These are phyloP conservation scores for Pelosia muscerda DNA, from an alignment of 2,888 invertebrate species.

Conservation along the genomic window DNA sequence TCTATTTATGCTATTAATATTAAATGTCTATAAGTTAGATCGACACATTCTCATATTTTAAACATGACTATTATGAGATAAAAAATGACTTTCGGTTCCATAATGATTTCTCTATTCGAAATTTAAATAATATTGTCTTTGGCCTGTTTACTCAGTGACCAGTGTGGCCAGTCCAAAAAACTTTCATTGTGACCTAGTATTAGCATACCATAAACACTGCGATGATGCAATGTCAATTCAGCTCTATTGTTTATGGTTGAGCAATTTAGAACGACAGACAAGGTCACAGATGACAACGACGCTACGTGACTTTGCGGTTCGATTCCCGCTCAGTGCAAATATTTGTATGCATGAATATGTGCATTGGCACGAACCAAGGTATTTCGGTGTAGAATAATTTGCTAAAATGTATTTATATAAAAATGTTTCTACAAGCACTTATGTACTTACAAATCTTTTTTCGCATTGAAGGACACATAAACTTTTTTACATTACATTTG, in stretches of 20 bases:
- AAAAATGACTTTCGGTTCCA: not conserved
- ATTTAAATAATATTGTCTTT: not conserved
- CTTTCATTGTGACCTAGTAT: not conserved
- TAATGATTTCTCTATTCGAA: not conserved
- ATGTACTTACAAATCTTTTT: no score
- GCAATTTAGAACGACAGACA: not conserved
- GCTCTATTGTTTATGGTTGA: constrained; percentile 3
- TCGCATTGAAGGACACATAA: no score
- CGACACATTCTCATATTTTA: no score
- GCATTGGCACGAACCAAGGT: no score
- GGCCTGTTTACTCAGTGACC: not conserved
- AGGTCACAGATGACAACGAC: not conserved
- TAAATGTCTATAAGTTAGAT: no score
- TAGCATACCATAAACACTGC: not conserved
- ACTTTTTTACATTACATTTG: no score
- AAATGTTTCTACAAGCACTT: no score
- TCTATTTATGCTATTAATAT: no score
- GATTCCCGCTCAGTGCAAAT: not conserved
- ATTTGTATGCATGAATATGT: not conserved
- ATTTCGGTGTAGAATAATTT: no score
- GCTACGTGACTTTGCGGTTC: not conserved
- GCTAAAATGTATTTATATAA: no score
- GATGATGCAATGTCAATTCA: not conserved
- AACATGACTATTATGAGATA: no score
- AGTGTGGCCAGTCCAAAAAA: not conserved